Conservation (phyloP, 2,888 invertebrate species). For the Caenorhabditis sulstoni region DNA sequence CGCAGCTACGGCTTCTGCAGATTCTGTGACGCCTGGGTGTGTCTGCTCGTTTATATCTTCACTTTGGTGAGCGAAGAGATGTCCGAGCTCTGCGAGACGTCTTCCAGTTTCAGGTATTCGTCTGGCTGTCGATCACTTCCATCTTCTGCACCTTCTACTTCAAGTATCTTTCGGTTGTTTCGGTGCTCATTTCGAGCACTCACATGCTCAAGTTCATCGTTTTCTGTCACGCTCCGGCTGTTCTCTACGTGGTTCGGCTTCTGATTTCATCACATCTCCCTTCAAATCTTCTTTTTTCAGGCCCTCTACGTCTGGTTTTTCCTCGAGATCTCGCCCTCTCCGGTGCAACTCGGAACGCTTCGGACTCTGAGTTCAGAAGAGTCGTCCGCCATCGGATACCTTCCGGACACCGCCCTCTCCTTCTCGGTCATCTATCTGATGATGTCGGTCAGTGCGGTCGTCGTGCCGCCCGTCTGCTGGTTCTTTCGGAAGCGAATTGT, state of each 20-base stretch:
- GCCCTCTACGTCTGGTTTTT: no score
- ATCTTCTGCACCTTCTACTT: conserved; percentile 8
- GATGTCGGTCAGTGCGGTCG: neutral
- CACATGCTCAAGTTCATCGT: neutral
- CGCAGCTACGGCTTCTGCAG: neutral
- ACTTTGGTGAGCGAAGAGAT: neutral
- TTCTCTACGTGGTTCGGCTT: neutral
- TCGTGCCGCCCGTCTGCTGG: neutral
- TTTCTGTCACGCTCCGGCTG: neutral
- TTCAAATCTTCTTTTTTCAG: neutral
- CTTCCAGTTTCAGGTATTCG: conserved; percentile 1
- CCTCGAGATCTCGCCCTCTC: no score
- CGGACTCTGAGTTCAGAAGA: neutral
- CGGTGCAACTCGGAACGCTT: no score
- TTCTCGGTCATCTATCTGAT: neutral
- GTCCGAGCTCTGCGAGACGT: no score
- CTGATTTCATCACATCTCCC: neutral
- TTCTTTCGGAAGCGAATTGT: neutral
- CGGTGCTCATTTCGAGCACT: neutral
- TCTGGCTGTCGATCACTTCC: neutral
- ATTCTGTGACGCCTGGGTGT: neutral
- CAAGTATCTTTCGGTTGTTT: neutral
- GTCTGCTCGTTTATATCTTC: neutral
- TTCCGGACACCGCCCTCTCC: neutral
- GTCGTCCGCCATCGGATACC: neutral